Percentiles rank a stretch among this genome's conserved stretches.
phyloP scores from a whole-genome alignment of 1,140 invertebrate species.

The Charaxes varanes region DNA sequence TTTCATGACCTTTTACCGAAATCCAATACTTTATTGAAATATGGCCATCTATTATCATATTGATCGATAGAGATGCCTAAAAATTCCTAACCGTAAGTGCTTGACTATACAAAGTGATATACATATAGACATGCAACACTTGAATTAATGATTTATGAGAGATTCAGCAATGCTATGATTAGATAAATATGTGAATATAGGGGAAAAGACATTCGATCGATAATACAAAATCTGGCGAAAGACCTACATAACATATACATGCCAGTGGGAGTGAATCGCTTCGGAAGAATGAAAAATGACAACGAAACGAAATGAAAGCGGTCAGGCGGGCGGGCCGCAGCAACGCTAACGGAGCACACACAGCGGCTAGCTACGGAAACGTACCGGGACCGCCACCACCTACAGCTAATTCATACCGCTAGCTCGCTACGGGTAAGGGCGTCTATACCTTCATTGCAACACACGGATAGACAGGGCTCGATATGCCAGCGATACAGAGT shows the following conservation, averaged over 20 bases:
- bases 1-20: too few relatives aligned
- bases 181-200: too few relatives aligned
- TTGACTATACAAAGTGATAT: not conserved
- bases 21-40: too few relatives aligned
- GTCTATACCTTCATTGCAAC: slow-evolving; percentile 67
- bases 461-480: slow-evolving; percentile 18
- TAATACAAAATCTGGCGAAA: too few relatives aligned
- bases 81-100: slow-evolving; percentile 3
- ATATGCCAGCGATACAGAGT: slow-evolving; percentile 6
- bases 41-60: not conserved
- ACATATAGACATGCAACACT: slow-evolving; percentile 10
- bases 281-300: slow-evolving; percentile 4
- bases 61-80: not conserved
- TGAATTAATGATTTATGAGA: not conserved
- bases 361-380: slow-evolving; percentile 38
- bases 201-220: too few relatives aligned
- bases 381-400: slow-evolving; percentile 48
- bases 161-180: too few relatives aligned
- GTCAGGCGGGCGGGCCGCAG: slow-evolving; percentile 16
- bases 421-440: slow-evolving; percentile 49
- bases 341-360: slow-evolving; percentile 20
- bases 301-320: slow-evolving; percentile 2
- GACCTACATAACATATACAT: too few relatives aligned
- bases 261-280: slow-evolving; percentile 1
- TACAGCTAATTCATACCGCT: slow-evolving; percentile 55